Base-by-base conservation (phyloP, 2,888 invertebrate species). In the Desoria tigrina region DNA sequence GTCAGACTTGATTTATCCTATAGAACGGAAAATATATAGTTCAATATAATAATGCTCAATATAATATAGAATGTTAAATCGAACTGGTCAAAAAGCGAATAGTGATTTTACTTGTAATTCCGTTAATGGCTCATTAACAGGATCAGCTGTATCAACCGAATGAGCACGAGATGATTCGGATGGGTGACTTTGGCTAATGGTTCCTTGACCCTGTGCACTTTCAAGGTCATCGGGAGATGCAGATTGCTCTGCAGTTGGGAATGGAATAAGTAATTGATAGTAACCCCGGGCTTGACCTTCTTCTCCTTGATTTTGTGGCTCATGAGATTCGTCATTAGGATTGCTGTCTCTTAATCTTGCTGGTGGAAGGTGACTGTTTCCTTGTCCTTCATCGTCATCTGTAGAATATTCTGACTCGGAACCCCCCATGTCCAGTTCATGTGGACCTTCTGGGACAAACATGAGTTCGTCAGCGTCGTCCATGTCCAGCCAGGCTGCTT, bases 221-320 rank as follows among this genome's bases (percentile, higher is more conserved):
- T 32, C 32, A 32, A 11, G 32, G 32, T 32, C 32, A 32, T 32
- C 32, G 6, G 32, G 11, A 32, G 32, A 32, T 4, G 2, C 28
- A 2, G 32, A 26, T 51, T 16, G 16, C 24, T 51, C 23, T 9
- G 55, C 3, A 27, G 61, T 21, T 21, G 66, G 66, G 50, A 71
- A 68, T 49, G 71, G 71, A 51, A 71, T 71, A 1, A 71, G 63
- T 9, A 71, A 51, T 59, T 65, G 68, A 42, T 71, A 71, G 16
- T 63, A 63, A 14, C 66, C 68, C 49, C 68, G 49, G 23, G 60
- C 53, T n/a, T 9, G 4, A 18, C 18, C 54, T n/a, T 39, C 56
- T 28, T 54, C n/a, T 54, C 11, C 4, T 14, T 14, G 28, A 23
- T 23, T 14, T 27, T 27, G 61, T 21, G 14, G 27, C n/a, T 42